Conservation (phyloP, 2,113 vertebrate genomes). For the Salvelinus sp. region DNA sequence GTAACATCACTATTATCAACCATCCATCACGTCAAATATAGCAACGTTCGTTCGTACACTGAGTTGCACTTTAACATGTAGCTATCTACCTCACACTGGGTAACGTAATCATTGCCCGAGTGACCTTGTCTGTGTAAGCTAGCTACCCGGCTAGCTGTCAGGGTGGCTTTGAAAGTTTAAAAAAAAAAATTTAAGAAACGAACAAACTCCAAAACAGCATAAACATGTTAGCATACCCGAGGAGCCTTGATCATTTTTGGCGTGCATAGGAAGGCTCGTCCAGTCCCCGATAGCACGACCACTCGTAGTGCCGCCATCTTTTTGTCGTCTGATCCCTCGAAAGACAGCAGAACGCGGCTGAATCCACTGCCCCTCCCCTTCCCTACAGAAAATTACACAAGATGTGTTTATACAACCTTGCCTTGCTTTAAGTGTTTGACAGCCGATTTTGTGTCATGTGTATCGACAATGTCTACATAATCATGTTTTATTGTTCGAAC, state of each 20-base stretch:
- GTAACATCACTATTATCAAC: no score
- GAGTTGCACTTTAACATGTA: constrained; percentile 6
- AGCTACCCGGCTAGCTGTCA: not conserved
- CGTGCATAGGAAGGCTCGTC: constrained; percentile 67
- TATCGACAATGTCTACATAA: no score
- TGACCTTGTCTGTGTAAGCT: constrained; percentile 66
- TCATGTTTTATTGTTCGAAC: no score
- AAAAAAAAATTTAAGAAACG: not conserved
- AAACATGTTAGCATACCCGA: constrained; percentile 51
- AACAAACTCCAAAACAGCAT: rapidly evolving
- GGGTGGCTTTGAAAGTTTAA: not conserved
- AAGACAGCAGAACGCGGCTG: not conserved
- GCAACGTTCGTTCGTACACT: no score
- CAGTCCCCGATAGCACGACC: constrained; percentile 60
- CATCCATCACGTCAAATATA: no score
- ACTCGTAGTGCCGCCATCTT: constrained; percentile 78
- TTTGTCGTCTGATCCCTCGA: constrained; percentile 17
- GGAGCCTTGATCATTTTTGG: constrained; percentile 56
- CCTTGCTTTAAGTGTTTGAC: no score
- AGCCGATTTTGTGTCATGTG: no score
- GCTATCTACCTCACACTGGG: not conserved
- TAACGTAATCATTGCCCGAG: rapidly evolving
- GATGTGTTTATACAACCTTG: no score
- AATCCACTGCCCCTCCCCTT: no score
- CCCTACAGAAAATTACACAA: no score